Conservation (phyloP, 2,888 invertebrate genomes). For the Thera britannica region DNA sequence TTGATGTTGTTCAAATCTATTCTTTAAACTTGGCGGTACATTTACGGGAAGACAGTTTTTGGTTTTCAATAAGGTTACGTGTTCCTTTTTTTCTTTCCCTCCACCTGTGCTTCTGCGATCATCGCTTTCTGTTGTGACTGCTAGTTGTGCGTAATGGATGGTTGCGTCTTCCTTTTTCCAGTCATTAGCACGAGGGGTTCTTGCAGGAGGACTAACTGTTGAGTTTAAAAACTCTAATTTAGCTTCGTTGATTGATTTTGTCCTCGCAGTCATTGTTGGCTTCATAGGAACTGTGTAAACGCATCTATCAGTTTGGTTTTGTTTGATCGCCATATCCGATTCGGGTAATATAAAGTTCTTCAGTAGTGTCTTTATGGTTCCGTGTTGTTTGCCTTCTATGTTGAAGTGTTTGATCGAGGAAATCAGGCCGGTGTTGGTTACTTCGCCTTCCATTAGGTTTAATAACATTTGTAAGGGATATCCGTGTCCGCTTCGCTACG, state of each 20-base stretch:
- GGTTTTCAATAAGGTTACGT: conserved; percentile 45
- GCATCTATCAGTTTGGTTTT: conserved; percentile 68
- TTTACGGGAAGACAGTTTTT: conserved; percentile 53
- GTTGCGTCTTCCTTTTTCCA: conserved; percentile 54
- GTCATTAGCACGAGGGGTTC: conserved; percentile 41
- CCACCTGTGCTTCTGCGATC: conserved; percentile 80
- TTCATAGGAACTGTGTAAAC: conserved; percentile 72
- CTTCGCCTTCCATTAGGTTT: conserved; percentile 76
- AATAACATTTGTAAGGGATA: conserved; percentile 71
- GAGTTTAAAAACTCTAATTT: conserved; percentile 74
- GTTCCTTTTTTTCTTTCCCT: conserved; percentile 56
- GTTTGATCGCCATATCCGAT: conserved; percentile 76
- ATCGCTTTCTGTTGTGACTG: conserved; percentile 71
- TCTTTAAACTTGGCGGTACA: conserved; percentile 57
- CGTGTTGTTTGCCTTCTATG: conserved; percentile 67
- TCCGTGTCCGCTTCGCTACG: conserved; percentile 69
- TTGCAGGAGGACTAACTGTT: conserved; percentile 51
- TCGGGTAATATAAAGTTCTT: conserved; percentile 75
- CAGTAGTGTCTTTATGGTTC: conserved; percentile 69
- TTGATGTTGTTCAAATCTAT: conserved; percentile 67
- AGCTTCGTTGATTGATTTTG: conserved; percentile 70
- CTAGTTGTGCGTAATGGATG: conserved; percentile 75
- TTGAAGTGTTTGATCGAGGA: conserved; percentile 70
- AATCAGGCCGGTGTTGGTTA: conserved; percentile 68
- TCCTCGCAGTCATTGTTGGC: conserved; percentile 60